phyloP scores from a whole-genome alignment of 1,140 invertebrate species.

The Lysiphlebus fabarum region DNA sequence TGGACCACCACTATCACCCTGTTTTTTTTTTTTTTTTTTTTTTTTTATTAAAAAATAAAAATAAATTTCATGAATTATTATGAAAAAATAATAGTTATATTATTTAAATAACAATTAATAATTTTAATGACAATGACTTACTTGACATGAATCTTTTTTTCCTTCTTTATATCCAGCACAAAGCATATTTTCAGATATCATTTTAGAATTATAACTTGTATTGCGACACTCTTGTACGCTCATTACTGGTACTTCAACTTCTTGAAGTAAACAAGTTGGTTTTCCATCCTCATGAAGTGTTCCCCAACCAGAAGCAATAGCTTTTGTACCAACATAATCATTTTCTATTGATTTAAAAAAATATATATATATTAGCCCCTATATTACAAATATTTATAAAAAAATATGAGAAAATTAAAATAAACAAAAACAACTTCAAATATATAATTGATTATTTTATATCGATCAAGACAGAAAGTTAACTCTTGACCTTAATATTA shows the following conservation, averaged over 20 bases:
- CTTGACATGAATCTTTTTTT: slow-evolving; percentile 81
- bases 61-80: slow-evolving; percentile 10
- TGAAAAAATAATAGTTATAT: neutral
- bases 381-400: neutral
- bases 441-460: too few species aligned
- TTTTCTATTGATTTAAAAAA: slow-evolving; percentile 54
- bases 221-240: slow-evolving; percentile 72
- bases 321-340: slow-evolving; percentile 66
- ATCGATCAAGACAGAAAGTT: too few species aligned
- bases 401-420: too few species aligned
- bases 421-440: too few species aligned
- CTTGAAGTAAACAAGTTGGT: slow-evolving; percentile 74
- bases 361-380: slow-evolving; percentile 12
- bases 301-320: slow-evolving; percentile 80
- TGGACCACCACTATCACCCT: slow-evolving; percentile 91
- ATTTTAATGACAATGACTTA: slow-evolving; percentile 47
- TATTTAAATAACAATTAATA: slow-evolving; percentile 1
- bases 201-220: slow-evolving; percentile 72
- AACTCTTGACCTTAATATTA: too few species aligned
- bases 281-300: slow-evolving; percentile 77
- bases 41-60: slow-evolving; percentile 29
- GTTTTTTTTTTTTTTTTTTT: too few species aligned
- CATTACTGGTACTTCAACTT: slow-evolving; percentile 79
- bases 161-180: slow-evolving; percentile 79
- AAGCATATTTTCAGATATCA: slow-evolving; percentile 84